phyloP scores from a whole-genome alignment of 2,888 invertebrate genomes.

The Eustalomyia histrio region DNA sequence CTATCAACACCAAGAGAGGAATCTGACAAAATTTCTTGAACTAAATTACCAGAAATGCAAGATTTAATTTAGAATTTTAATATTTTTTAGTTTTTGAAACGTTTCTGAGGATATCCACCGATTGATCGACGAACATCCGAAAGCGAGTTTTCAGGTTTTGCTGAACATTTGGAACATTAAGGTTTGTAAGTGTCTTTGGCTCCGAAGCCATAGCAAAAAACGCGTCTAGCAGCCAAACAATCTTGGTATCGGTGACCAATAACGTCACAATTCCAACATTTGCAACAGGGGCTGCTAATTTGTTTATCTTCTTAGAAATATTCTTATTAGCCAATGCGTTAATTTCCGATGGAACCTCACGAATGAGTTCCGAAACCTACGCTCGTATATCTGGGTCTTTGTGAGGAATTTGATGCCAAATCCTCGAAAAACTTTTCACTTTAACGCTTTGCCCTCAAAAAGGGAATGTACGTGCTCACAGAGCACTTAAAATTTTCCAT shows the following conservation, averaged over 20 bases:
- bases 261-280: slow-evolving; percentile 21
- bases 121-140: slow-evolving; percentile 7
- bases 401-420: no score
- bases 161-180: not conserved
- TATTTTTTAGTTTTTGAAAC: not conserved
- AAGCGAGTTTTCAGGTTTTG: not conserved
- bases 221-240: not conserved
- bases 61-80: not conserved
- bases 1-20: no score
- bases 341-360: slow-evolving; percentile 60
- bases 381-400: not conserved
- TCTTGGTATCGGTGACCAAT: slow-evolving; percentile 28
- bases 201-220: slow-evolving; percentile 30
- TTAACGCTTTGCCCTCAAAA: no score
- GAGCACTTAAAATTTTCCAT: no score
- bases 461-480: no score
- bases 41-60: not conserved
- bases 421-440: no score
- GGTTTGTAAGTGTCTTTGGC: slow-evolving; percentile 9
- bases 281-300: not conserved
- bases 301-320: not conserved
- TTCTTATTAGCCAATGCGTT: slow-evolving; percentile 36
- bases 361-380: slow-evolving; percentile 43
- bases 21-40: not conserved
- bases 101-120: slow-evolving; percentile 2